Evolutionary conservation across 2,888 invertebrate genomes (phyloP).

Genomic region (Geotrupes spiniger): DNA sequence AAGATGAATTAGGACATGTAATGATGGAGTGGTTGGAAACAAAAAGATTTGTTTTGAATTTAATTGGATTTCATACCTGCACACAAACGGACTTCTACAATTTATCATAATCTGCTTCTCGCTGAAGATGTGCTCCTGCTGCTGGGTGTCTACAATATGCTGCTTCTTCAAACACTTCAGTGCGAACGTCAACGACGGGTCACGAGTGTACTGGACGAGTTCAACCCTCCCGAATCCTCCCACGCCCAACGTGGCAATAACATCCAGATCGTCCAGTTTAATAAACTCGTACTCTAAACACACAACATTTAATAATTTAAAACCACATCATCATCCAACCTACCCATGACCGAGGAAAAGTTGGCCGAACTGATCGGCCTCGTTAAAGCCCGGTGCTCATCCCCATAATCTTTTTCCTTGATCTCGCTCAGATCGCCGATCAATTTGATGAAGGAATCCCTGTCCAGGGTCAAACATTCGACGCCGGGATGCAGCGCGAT

Average conservation of each 20-base stretch:
- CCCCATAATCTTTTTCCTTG: conserved; percentile 71
- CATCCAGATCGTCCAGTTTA: conserved; percentile 58
- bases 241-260: conserved; percentile 65
- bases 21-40: too few relatives aligned
- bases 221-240: conserved; percentile 74
- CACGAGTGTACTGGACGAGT: conserved; percentile 53
- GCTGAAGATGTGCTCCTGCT: conserved; percentile 70
- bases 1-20: too few relatives aligned
- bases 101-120: conserved; percentile 69
- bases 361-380: conserved; percentile 48
- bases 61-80: too few relatives aligned
- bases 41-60: too few relatives aligned
- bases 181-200: conserved; percentile 57
- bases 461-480: conserved; percentile 64
- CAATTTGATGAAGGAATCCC: conserved; percentile 69
- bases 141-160: conserved; percentile 70
- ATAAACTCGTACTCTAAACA: conserved; percentile 48
- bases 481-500: conserved; percentile 62
- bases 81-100: conserved; percentile 69
- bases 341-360: conserved; percentile 44
- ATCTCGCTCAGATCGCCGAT: conserved; percentile 75
- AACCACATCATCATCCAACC: background rate
- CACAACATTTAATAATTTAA: background rate
- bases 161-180: conserved; percentile 71
- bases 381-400: conserved; percentile 55